Conservation (phyloP, 2,888 invertebrate species). For the Allolobophora icterica region DNA sequence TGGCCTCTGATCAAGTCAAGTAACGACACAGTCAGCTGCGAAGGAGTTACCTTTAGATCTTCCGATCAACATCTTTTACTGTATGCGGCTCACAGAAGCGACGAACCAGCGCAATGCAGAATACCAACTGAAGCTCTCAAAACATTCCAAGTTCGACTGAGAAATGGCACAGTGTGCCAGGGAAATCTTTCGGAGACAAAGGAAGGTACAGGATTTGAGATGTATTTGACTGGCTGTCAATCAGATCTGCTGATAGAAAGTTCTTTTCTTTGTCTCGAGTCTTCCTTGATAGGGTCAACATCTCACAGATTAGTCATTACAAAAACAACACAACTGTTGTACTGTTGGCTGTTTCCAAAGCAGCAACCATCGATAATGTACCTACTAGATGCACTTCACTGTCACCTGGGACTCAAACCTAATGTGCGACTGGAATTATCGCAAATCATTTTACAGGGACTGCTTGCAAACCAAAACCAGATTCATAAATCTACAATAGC, state of each 20-base stretch:
- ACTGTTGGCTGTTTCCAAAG: not conserved
- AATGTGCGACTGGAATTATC: not conserved
- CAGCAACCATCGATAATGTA: not conserved
- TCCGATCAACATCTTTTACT: constrained; percentile 3
- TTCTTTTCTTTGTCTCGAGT: not conserved
- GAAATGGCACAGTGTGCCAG: not conserved
- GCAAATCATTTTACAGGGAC: not conserved
- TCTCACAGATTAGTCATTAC: not conserved
- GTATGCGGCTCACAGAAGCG: not conserved
- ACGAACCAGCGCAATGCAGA: not conserved
- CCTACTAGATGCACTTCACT: not conserved
- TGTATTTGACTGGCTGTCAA: not conserved
- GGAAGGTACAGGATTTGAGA: not conserved
- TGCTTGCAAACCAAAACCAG: not conserved
- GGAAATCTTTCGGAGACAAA: not conserved
- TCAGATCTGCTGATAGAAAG: not conserved
- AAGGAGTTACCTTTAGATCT: not conserved
- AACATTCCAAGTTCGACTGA: not conserved
- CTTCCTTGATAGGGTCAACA: not conserved
- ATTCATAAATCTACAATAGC: not conserved
- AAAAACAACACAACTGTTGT: not conserved
- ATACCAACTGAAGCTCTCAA: not conserved
- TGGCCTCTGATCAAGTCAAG: constrained; percentile 40
- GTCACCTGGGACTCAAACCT: not conserved
- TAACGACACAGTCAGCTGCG: constrained; percentile 35